These are phyloP conservation scores for Drosophila rufa DNA, from an alignment of 1,140 invertebrate species.

Conservation along the genomic window DNA sequence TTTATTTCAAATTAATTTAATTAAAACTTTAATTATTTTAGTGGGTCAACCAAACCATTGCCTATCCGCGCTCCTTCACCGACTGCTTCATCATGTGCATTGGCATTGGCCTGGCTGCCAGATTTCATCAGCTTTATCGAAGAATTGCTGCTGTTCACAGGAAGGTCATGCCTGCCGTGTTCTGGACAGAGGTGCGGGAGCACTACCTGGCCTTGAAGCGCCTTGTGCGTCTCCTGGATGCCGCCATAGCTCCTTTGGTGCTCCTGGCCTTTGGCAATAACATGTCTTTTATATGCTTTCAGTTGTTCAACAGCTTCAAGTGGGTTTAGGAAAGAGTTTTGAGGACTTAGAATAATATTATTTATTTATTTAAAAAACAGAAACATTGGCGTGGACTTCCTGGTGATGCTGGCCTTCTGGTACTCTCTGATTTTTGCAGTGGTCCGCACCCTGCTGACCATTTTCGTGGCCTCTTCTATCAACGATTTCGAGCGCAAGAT, in stretches of 20 bases:
- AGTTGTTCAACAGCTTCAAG: slow-evolving; percentile 81
- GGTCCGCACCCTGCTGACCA: slow-evolving; percentile 87
- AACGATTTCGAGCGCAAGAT: slow-evolving; percentile 88
- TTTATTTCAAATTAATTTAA: fast-evolving
- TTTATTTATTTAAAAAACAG: slow-evolving; percentile 37
- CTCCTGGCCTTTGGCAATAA: slow-evolving; percentile 76
- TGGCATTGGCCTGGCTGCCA: slow-evolving; percentile 86
- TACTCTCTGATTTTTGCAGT: slow-evolving; percentile 88
- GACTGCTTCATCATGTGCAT: slow-evolving; percentile 89
- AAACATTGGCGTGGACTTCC: slow-evolving; percentile 75
- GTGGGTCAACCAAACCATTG: slow-evolving; percentile 79
- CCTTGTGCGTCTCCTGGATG: slow-evolving; percentile 88
- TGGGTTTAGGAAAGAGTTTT: slow-evolving; percentile 22
- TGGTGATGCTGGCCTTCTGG: slow-evolving; percentile 87
- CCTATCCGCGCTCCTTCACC: slow-evolving; percentile 85
- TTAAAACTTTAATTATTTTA: slow-evolving; percentile 5
- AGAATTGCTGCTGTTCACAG: slow-evolving; percentile 85
- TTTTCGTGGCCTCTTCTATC: slow-evolving; percentile 87
- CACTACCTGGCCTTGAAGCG: slow-evolving; percentile 88
- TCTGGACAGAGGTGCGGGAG: slow-evolving; percentile 86
- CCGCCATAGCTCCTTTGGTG: slow-evolving; percentile 85
- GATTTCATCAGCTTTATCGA: slow-evolving; percentile 87
- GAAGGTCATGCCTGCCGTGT: slow-evolving; percentile 87
- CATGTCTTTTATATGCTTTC: slow-evolving; percentile 84
- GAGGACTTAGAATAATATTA: not conserved